These are phyloP conservation scores for Drosophila subsilvestris DNA, from an alignment of 2,888 invertebrate species.

Conservation along the genomic window DNA sequence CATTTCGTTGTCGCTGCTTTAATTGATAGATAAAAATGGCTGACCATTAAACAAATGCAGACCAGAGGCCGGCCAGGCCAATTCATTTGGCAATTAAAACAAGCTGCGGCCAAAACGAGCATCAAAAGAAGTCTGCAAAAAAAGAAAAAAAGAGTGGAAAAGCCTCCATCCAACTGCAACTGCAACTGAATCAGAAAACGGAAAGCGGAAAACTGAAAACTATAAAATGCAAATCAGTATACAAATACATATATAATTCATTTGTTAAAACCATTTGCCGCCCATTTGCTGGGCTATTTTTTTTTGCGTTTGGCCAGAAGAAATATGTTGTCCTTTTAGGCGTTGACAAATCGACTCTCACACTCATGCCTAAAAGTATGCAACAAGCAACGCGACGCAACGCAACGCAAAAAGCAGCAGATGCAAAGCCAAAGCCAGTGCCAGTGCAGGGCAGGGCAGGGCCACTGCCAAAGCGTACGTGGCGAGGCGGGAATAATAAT, in stretches of 20 bases:
- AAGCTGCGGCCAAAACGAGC: conserved; percentile 68
- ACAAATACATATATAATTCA: conserved; percentile 65
- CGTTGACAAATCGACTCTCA: conserved; percentile 79
- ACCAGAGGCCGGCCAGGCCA: conserved; percentile 60
- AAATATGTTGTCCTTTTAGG: conserved; percentile 81
- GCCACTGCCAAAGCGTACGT: conserved; percentile 47
- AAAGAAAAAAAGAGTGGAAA: conserved; percentile 4
- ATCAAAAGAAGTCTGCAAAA: conserved; percentile 26
- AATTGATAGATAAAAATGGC: conserved; percentile 78
- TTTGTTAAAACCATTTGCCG: conserved; percentile 77
- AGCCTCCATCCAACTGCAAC: conserved; percentile 6
- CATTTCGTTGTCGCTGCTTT: conserved; percentile 69
- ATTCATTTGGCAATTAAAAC: conserved; percentile 81
- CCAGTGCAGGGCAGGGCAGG: conserved; percentile 7
- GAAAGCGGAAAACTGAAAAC: conserved; percentile 40
- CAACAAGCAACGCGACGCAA: conserved; percentile 37
- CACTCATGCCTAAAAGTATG: conserved; percentile 48
- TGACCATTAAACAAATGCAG: conserved; percentile 69
- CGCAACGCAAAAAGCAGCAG: conserved; percentile 39
- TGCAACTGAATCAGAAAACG: conserved; percentile 35
- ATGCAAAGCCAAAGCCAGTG: conserved; percentile 72
- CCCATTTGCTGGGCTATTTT: conserved; percentile 40
- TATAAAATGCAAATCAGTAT: conserved; percentile 70
- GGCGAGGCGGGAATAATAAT: conserved; percentile 81
- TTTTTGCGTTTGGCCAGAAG: conserved; percentile 58